Percentiles rank a stretch among this genome's conserved stretches.
These are phyloP conservation scores for Grus americana DNA, from an alignment of 2,113 vertebrate species.

Conservation along the genomic window DNA sequence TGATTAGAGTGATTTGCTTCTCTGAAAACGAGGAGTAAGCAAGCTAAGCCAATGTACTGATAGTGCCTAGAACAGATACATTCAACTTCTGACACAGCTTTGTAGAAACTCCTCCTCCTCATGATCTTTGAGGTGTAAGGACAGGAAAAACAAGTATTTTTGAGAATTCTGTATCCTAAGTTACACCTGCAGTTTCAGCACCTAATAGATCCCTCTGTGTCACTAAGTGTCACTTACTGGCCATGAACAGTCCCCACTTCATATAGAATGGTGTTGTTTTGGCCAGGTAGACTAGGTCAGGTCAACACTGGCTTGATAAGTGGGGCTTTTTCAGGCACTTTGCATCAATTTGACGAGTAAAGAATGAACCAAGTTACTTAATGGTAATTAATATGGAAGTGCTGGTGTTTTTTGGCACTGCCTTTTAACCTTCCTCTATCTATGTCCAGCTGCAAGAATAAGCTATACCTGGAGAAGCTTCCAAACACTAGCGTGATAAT, in stretches of 20 bases:
- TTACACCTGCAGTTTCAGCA: background rate
- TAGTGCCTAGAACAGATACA: background rate
- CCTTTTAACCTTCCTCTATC: constrained; percentile 1
- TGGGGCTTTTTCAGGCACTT: background rate
- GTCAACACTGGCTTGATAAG: background rate
- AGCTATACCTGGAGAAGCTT: constrained; percentile 89
- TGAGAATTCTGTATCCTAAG: background rate
- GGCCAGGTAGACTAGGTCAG: background rate
- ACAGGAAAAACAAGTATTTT: background rate
- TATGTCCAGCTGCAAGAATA: constrained; percentile 87
- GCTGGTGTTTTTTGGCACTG: background rate
- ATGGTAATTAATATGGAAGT: background rate
- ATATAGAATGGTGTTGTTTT: background rate
- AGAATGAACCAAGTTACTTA: background rate
- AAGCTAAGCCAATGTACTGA: background rate
- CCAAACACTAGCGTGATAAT: constrained; percentile 95
- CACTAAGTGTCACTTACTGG: background rate
- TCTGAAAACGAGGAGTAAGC: background rate
- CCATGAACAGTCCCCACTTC: background rate
- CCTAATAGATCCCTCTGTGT: background rate
- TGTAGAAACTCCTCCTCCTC: background rate
- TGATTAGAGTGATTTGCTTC: background rate
- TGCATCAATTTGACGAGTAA: background rate
- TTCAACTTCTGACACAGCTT: background rate
- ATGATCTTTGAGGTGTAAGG: background rate